These are phyloP conservation scores for Myotis findleyi DNA, from an alignment of 2,797 vertebrate species.

Conservation along the genomic window DNA sequence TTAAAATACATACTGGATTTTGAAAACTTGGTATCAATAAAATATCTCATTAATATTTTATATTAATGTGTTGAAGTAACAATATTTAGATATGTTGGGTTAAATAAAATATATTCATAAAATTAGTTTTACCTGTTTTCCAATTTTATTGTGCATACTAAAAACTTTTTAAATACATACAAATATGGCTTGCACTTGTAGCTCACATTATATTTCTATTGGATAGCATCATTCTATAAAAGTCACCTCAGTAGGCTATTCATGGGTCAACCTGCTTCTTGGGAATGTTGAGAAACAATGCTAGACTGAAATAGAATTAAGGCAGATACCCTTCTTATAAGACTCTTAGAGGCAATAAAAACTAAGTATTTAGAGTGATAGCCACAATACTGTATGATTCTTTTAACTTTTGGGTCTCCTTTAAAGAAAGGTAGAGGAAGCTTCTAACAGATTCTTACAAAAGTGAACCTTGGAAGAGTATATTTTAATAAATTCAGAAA, in stretches of 20 bases:
- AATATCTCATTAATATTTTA: conserved; percentile 2
- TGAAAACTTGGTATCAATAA: background rate
- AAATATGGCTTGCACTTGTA: background rate
- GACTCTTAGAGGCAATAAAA: background rate
- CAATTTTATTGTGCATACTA: background rate
- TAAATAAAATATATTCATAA: conserved; percentile 25
- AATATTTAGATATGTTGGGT: background rate
- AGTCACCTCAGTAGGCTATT: background rate
- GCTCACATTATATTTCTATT: background rate
- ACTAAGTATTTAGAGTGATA: background rate
- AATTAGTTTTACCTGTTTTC: background rate
- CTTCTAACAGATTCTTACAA: background rate
- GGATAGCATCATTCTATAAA: background rate
- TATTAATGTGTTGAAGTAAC: background rate
- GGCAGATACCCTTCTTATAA: background rate
- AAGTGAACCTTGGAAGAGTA: background rate
- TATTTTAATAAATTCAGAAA: conserved; percentile 23
- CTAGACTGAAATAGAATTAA: background rate
- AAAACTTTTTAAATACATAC: background rate
- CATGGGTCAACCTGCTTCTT: background rate
- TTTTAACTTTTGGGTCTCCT: background rate
- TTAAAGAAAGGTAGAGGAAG: background rate
- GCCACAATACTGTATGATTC: background rate
- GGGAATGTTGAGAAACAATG: background rate
- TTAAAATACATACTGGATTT: conserved; percentile 25